Base-by-base conservation (phyloP, 2,888 invertebrate genomes). In the Hemaris fuciformis region DNA sequence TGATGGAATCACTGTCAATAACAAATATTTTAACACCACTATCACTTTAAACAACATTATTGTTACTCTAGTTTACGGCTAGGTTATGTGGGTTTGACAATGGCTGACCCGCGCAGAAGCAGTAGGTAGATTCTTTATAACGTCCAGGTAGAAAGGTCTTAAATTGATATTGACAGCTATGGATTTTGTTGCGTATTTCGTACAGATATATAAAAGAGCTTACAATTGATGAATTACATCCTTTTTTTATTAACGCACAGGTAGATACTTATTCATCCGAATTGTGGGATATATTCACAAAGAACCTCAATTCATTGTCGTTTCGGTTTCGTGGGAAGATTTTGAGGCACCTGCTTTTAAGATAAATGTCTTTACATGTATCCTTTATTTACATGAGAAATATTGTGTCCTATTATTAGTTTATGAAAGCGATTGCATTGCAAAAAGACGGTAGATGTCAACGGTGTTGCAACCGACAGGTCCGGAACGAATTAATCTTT, bases 71-170 rank as follows among this genome's bases (percentile, higher is more conserved):
- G 25, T 15, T 63, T 58, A 27, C 25, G 46, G 62, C 62, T 83
- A 88, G 87, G 89, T 90, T 89, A 89, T 86, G 79, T 81, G 75
- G 10, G 73, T 72, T 76, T 83, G 80, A 85, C 86, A 88, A 85
- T 85, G 82, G 84, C 69, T 69, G 71, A 65, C 75, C 67, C 85
- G 88, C 91, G 89, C 91, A 91, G 86, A 77, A 79, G 87, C 84
- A 82, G 72, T 85, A 72, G 72, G 69, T 63, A 68, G n/a, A n/a
- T n/a, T n/a, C 69, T 69, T 70, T 67, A 66, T 63, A 62, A 65
- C 56, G 59, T 46, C 59, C 81, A 81, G 80, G 81, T 82, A 77
- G 63, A 71, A 74, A 73, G 72, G 70, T 66, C 75, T 69, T 75
- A 73, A 73, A 75, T 75, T 73, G 68, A 74, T 70, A 68, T 66